Evolutionary conservation across 2,888 invertebrate genomes (phyloP).

Genomic region (Pemphredon lugubris): DNA sequence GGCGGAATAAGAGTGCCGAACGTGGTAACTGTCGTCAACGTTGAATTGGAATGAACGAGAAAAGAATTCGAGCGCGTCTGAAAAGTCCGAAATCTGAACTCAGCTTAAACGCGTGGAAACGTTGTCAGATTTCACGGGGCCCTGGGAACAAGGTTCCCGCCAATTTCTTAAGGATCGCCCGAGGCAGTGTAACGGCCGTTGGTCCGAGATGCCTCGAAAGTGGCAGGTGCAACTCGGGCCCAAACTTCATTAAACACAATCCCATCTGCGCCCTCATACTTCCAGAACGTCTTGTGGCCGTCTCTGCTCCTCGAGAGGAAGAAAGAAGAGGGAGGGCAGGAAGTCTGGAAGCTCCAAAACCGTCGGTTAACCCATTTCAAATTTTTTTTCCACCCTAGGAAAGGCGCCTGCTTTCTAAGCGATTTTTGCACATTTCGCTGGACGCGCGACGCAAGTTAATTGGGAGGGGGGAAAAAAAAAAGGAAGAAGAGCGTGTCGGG

Average conservation of each 20-base stretch:
- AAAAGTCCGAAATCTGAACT: neutral
- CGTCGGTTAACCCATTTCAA: conserved; percentile 39
- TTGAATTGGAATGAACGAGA: no score
- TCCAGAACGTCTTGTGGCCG: conserved; percentile 68
- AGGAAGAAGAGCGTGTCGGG: no score
- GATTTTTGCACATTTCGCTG: neutral
- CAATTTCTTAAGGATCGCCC: conserved; percentile 63
- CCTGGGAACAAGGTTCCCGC: conserved; percentile 65
- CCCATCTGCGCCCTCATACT: conserved; percentile 78
- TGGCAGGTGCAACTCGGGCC: conserved; percentile 78
- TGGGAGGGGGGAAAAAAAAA: neutral
- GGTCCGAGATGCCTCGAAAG: conserved; percentile 73
- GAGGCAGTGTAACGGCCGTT: conserved; percentile 66
- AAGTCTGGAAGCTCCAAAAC: conserved; percentile 51
- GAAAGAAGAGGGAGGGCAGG: conserved; percentile 30
- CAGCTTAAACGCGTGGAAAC: neutral
- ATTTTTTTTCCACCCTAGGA: neutral
- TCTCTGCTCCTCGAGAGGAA: conserved; percentile 42
- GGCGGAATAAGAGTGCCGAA: no score
- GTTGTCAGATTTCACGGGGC: conserved; percentile 14
- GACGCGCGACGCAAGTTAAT: neutral
- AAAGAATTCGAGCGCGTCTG: no score
- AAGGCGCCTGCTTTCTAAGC: neutral
- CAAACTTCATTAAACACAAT: conserved; percentile 79
- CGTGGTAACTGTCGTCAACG: no score